phyloP scores from a whole-genome alignment of 2,113 vertebrate genomes.

The Tupaia tana region DNA sequence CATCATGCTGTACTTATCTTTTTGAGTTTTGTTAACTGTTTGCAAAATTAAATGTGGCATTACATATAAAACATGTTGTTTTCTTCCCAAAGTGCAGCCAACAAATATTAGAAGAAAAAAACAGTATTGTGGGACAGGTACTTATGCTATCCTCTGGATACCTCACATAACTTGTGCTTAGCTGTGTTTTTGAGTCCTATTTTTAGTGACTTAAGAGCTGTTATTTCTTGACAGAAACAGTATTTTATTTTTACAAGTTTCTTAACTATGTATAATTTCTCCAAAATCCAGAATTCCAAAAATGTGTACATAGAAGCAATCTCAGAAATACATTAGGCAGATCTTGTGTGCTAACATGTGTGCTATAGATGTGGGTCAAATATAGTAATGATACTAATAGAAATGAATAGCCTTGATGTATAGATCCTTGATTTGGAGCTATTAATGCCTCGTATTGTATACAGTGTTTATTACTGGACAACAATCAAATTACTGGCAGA shows the following conservation, averaged over 20 bases:
- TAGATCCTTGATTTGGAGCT: neutral
- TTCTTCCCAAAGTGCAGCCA: neutral
- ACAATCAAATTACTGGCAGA: neutral
- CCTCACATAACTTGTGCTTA: neutral
- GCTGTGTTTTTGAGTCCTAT: conserved; percentile 16
- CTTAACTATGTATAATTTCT: neutral
- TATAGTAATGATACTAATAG: neutral
- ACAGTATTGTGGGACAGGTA: too few relatives aligned
- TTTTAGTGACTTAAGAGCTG: neutral
- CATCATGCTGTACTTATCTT: neutral
- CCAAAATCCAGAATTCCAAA: conserved; percentile 19
- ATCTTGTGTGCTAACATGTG: neutral
- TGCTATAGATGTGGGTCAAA: neutral
- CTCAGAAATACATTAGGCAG: neutral
- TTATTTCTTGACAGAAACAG: neutral
- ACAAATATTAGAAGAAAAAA: neutral
- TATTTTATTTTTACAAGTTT: neutral
- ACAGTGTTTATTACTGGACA: neutral
- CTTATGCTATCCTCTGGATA: neutral
- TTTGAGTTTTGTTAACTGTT: neutral
- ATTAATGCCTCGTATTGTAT: neutral
- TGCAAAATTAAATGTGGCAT: neutral
- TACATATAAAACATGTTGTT: neutral
- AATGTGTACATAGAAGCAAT: neutral
- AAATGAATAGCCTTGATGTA: neutral